phyloP scores from a whole-genome alignment of 2,888 invertebrate genomes.

The Thysanoteuthis rhombus region DNA sequence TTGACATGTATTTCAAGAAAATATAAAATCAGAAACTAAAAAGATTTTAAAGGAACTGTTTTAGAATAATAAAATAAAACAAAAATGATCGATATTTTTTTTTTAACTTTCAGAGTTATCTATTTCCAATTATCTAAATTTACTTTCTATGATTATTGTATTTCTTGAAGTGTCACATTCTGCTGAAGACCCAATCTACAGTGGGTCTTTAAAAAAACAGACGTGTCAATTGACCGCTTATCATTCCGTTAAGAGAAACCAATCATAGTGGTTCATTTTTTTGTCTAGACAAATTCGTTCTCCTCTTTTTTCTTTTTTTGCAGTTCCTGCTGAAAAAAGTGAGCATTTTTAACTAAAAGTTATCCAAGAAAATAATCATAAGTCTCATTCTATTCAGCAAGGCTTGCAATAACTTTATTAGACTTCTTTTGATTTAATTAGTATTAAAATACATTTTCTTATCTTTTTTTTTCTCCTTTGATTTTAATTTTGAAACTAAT shows the following conservation, averaged over 20 bases:
- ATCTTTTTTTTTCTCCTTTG: too few relatives aligned
- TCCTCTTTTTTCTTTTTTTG: not conserved
- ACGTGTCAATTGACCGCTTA: not conserved
- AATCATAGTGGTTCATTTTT: not conserved
- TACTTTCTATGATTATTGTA: not conserved
- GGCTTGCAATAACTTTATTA: not conserved
- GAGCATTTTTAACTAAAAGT: not conserved
- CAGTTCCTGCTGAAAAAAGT: not conserved
- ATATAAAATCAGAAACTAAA: not conserved
- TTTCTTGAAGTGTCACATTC: not conserved
- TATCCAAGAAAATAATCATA: too few relatives aligned
- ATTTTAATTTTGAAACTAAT: too few relatives aligned
- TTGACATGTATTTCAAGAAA: not conserved
- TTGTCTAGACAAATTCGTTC: not conserved
- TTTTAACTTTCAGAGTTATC: not conserved
- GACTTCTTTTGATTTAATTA: not conserved
- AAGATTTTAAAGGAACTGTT: not conserved
- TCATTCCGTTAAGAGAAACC: not conserved
- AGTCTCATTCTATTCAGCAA: not conserved
- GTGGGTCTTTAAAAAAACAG: not conserved
- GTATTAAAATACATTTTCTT: not conserved
- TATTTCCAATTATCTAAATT: not conserved
- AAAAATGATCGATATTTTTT: not conserved
- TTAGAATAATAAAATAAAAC: not conserved
- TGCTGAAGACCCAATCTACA: not conserved